These are phyloP conservation scores for Hyles vespertilio DNA, from an alignment of 1,140 invertebrate genomes.

Conservation along the genomic window DNA sequence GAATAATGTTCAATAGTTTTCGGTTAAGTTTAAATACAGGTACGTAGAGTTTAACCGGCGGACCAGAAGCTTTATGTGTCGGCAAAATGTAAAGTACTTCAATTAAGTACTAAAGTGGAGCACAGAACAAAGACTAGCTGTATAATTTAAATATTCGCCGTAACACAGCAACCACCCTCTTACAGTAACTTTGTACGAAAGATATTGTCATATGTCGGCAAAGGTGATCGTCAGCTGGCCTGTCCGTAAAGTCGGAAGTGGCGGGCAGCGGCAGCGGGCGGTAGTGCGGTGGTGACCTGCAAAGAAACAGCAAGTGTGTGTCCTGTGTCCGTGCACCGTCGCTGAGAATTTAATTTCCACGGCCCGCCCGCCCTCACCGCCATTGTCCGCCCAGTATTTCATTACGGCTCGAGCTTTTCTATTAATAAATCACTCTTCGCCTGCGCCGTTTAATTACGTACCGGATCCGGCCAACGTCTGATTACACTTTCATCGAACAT, in stretches of 20 bases:
- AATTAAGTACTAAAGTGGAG: too few species aligned
- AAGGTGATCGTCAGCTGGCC: background rate
- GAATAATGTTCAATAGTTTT: too few species aligned
- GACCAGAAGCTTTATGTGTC: too few species aligned
- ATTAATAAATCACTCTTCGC: conserved; percentile 77
- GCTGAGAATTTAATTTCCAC: conserved; percentile 73
- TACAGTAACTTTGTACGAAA: too few species aligned
- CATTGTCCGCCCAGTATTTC: conserved; percentile 75
- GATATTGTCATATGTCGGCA: conserved; percentile 2
- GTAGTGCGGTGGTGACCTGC: conserved; percentile 28
- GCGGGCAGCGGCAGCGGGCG: conserved; percentile 12
- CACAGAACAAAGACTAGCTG: too few species aligned
- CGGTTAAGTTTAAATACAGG: too few species aligned
- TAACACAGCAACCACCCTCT: conserved; percentile 10
- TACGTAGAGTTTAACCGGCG: too few species aligned
- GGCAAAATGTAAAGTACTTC: too few species aligned
- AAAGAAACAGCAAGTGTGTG: conserved; percentile 58
- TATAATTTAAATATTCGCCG: too few species aligned
- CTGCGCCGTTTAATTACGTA: conserved; percentile 72
- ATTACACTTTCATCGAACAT: conserved; percentile 75
- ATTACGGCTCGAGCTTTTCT: conserved; percentile 75
- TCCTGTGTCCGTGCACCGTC: conserved; percentile 40
- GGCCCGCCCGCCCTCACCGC: conserved; percentile 55
- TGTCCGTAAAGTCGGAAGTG: conserved; percentile 6
- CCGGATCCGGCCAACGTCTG: conserved; percentile 69